These are phyloP conservation scores for Harpagoxenus sublaevis DNA, from an alignment of 2,888 invertebrate species.

Conservation along the genomic window DNA sequence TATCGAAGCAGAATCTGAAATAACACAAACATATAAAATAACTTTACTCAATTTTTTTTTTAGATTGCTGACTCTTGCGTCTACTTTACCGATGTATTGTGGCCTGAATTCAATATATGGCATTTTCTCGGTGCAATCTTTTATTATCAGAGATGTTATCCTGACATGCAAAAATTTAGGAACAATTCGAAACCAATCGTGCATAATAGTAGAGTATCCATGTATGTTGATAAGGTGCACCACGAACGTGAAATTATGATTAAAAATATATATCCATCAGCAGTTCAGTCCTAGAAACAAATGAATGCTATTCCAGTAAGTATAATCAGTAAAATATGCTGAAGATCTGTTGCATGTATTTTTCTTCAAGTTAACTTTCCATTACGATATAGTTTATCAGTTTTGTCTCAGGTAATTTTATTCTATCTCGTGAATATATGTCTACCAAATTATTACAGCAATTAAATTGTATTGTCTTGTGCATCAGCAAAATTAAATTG, in stretches of 20 bases:
- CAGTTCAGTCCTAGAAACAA: slow-evolving; percentile 16
- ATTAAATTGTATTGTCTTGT: neutral
- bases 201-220: slow-evolving; percentile 74
- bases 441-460: neutral
- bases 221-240: slow-evolving; percentile 78
- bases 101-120: slow-evolving; percentile 99
- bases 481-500: neutral
- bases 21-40: too few species aligned
- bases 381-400: neutral
- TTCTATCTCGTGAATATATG: neutral
- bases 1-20: neutral
- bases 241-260: slow-evolving; percentile 71
- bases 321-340: slow-evolving; percentile 3
- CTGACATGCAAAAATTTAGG: slow-evolving; percentile 69
- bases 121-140: slow-evolving; percentile 95
- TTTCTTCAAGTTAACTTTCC: slow-evolving; percentile 5
- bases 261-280: slow-evolving; percentile 62
- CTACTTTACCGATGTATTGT: slow-evolving; percentile 95
- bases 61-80: slow-evolving; percentile 93
- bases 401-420: neutral
- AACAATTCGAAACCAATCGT: slow-evolving; percentile 62
- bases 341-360: neutral
- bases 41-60: slow-evolving; percentile 69
- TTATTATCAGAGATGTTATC: slow-evolving; percentile 92
- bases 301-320: neutral